These are phyloP conservation scores for Perdita meconis DNA, from an alignment of 2,888 invertebrate genomes.

Conservation along the genomic window DNA sequence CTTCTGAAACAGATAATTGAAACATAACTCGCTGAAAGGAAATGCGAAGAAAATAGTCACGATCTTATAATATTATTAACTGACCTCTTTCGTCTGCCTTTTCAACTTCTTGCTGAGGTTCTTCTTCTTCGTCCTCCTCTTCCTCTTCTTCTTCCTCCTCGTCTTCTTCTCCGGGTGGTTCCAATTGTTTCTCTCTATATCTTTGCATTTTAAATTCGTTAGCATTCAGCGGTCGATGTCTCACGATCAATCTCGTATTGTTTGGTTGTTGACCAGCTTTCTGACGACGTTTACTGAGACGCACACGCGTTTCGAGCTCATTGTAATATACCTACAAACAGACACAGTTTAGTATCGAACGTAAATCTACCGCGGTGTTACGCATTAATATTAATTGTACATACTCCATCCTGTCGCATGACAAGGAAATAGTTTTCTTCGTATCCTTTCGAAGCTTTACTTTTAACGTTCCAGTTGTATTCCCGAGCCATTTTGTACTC, in stretches of 20 bases:
- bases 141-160: constrained; percentile 90
- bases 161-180: constrained; percentile 90
- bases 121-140: constrained; percentile 84
- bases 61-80: not conserved
- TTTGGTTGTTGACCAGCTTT: constrained; percentile 89
- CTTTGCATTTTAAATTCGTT: constrained; percentile 94
- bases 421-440: constrained; percentile 99
- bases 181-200: constrained; percentile 93
- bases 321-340: constrained; percentile 91
- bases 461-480: constrained; percentile 99
- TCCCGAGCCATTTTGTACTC: constrained; percentile 99
- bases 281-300: constrained; percentile 96
- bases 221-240: constrained; percentile 94
- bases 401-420: constrained; percentile 92
- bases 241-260: constrained; percentile 94
- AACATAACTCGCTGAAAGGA: no score
- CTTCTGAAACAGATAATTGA: constrained; percentile 71
- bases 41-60: not conserved
- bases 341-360: not conserved
- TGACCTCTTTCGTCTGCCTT: constrained; percentile 80
- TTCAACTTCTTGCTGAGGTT: constrained; percentile 83
- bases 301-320: constrained; percentile 97
- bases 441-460: constrained; percentile 96
- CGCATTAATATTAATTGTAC: constrained; percentile 30
- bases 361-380: not conserved